Percentiles rank a stretch among this genome's conserved stretches.
Evolutionary conservation across 2,888 invertebrate species (phyloP).

Genomic region (Lithophane ornitopus): DNA sequence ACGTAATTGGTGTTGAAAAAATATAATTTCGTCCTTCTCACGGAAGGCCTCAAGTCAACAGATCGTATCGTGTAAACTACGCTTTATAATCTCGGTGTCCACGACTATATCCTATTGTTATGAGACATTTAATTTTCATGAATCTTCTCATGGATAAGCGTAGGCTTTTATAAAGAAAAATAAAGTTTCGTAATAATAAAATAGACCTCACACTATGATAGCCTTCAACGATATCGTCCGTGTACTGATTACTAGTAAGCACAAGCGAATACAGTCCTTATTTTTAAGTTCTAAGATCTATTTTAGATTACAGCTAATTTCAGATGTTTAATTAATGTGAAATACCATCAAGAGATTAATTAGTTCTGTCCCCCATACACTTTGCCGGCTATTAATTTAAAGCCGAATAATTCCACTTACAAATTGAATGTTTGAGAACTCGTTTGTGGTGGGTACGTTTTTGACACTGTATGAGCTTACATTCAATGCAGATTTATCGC

Average conservation of each 20-base stretch:
- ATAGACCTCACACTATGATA: slow-evolving; percentile 85
- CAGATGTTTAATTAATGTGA: slow-evolving; percentile 83
- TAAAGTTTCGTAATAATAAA: slow-evolving; percentile 74
- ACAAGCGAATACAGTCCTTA: slow-evolving; percentile 62
- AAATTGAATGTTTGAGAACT: slow-evolving; percentile 84
- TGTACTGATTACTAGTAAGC: slow-evolving; percentile 48
- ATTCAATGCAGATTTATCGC: slow-evolving; percentile 81
- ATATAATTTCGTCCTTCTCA: slow-evolving; percentile 82
- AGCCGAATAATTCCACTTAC: slow-evolving; percentile 81
- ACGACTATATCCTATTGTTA: slow-evolving; percentile 79
- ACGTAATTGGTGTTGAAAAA: slow-evolving; percentile 85
- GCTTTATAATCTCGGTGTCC: slow-evolving; percentile 83
- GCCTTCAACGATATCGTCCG: slow-evolving; percentile 73
- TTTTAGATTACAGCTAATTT: slow-evolving; percentile 51
- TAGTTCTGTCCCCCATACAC: slow-evolving; percentile 86
- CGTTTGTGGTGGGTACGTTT: slow-evolving; percentile 77
- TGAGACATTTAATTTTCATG: slow-evolving; percentile 85
- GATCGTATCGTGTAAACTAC: slow-evolving; percentile 86
- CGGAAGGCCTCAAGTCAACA: slow-evolving; percentile 78
- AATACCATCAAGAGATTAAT: slow-evolving; percentile 86
- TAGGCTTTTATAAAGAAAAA: slow-evolving; percentile 70
- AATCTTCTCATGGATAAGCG: slow-evolving; percentile 77
- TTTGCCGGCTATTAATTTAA: slow-evolving; percentile 86
- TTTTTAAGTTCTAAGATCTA: slow-evolving; percentile 47
- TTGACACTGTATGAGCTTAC: slow-evolving; percentile 74